Evolutionary conservation across 2,888 invertebrate genomes (phyloP), one percentile per base, ranked within the genome.

Genomic region (Flabesymbios commensalis): DNA sequence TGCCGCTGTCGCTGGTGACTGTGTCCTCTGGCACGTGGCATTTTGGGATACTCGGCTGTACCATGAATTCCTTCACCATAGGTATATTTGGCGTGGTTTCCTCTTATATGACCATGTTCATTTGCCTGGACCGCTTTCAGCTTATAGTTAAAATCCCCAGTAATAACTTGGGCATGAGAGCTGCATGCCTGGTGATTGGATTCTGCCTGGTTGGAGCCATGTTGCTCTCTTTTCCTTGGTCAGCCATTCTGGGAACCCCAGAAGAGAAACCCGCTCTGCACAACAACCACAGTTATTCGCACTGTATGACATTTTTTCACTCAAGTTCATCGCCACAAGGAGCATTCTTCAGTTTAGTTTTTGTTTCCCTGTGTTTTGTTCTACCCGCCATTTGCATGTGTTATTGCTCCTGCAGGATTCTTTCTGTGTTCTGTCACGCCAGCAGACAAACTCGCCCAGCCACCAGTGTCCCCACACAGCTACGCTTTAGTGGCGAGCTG

Each of bases 401-500:
- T 19, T 57, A 19, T 39, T 60, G 47, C 22, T 29, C 47, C 36
- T 10, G 47, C n/a, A 5, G 47, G 10, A 33, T 60, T 7, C 17
- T 24, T 26, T 32, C 24, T 36, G 39, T 45, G 14, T 31, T 55
- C 17, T 56, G 51, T 22, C 19, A 45, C 22, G 47, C 28, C 47
- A 29, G 48, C 55, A 10, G 26, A n/a, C 55, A 56, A 29, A 29
- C 48, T 22, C 45, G 60, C 3, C 60, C 60, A 14, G 22, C 54
- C 4, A 19, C 55, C 24, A 36, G 45, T n/a, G 36, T 19, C 32
- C n/a, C 39, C 36, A 56, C 1, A 10, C 36, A 55, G 22, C 36
- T 60, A n/a, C 54, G 54, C 17, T 60, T 60, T 39, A 33, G 24
- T 29, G 60, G 60, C 36, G 60, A 60, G 36, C 55, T 60, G 14